phyloP scores from a whole-genome alignment of 2,797 vertebrate species.

The Selene dorsalis region DNA sequence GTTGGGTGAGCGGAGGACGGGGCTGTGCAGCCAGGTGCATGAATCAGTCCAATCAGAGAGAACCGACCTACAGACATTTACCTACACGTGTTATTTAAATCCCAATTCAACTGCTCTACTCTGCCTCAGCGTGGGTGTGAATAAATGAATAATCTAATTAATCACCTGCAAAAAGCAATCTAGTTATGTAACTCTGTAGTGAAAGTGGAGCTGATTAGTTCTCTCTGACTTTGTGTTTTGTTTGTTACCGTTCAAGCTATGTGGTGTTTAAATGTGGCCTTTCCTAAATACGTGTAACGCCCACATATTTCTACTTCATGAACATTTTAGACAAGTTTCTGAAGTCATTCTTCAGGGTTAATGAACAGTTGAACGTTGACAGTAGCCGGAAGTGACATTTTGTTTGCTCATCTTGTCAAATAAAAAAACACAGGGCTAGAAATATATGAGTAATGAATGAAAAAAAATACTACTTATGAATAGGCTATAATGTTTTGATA shows the following conservation, averaged over 20 bases:
- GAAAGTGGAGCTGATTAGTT: neutral
- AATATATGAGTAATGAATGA: too few species aligned
- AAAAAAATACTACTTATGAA: too few species aligned
- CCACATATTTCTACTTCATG: neutral
- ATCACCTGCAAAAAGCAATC: neutral
- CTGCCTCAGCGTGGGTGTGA: neutral
- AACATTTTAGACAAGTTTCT: too few species aligned
- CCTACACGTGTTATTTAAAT: slow-evolving; percentile 19
- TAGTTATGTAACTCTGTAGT: neutral
- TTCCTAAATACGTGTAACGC: too few species aligned
- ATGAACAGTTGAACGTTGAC: neutral
- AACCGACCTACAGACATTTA: neutral
- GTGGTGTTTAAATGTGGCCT: too few species aligned
- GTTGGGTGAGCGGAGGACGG: neutral
- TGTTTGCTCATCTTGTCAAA: too few species aligned
- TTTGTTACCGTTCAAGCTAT: neutral
- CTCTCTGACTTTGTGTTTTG: too few species aligned
- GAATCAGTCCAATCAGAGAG: slow-evolving; percentile 13
- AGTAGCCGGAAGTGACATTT: neutral
- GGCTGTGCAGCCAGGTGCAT: neutral
- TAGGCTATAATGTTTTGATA: too few species aligned
- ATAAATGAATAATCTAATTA: neutral
- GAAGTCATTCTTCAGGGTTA: too few species aligned
- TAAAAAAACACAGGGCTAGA: too few species aligned
- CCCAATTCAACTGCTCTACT: neutral